Evolutionary conservation across 2,797 vertebrate genomes (phyloP).

Genomic region (Arctocebus calabarensis): DNA sequence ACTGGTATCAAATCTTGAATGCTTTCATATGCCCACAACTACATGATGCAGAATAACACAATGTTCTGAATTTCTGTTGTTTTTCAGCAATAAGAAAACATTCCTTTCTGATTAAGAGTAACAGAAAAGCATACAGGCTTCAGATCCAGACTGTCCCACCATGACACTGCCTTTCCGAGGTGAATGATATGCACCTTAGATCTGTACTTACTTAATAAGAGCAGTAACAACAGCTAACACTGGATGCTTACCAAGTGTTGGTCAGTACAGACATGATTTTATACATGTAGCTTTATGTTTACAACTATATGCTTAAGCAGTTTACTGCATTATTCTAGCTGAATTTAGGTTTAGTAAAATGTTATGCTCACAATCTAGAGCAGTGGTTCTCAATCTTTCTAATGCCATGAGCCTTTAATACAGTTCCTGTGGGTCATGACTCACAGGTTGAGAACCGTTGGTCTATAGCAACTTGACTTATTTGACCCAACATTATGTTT

Average conservation of each 20-base stretch:
- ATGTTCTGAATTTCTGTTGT: not conserved
- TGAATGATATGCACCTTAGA: not conserved
- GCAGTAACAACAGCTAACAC: not conserved
- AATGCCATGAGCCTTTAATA: no score
- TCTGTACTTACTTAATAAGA: not conserved
- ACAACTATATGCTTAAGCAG: not conserved
- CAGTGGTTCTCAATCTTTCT: no score
- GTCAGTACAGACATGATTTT: not conserved
- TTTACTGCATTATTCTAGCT: not conserved
- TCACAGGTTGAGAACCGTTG: not conserved
- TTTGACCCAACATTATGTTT: not conserved
- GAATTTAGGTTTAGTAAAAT: constrained; percentile 1
- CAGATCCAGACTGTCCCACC: not conserved
- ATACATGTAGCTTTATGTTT: not conserved
- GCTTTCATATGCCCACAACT: not conserved
- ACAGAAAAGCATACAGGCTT: not conserved
- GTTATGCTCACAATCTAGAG: not conserved
- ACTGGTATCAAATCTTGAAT: constrained; percentile 2
- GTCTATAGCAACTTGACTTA: not conserved
- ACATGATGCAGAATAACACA: not conserved
- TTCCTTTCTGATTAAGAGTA: not conserved
- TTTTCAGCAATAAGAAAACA: not conserved
- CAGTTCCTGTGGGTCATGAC: no score
- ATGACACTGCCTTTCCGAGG: not conserved
- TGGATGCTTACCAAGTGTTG: not conserved